phyloP scores from a whole-genome alignment of 1,140 invertebrate genomes.

The Neelides sp. region DNA sequence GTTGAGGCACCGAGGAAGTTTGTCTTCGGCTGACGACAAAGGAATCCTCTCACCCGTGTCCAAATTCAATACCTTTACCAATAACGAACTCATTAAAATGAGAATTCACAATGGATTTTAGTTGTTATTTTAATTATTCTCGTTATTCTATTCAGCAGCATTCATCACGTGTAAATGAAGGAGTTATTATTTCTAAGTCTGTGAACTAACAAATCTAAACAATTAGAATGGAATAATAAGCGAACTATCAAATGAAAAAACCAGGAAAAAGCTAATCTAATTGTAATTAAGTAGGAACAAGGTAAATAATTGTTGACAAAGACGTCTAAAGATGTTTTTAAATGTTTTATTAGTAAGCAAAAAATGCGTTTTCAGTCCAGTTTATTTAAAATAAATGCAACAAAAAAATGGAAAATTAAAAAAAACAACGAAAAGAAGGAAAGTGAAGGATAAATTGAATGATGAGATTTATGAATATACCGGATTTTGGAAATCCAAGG shows the following conservation, averaged over 20 bases:
- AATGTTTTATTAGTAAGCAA: too few relatives aligned
- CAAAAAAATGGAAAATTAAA: constrained; percentile 10
- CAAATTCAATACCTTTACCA: constrained; percentile 78
- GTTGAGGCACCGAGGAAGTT: constrained; percentile 77
- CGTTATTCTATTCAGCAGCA: too few relatives aligned
- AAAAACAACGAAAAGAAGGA: background rate
- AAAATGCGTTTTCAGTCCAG: too few relatives aligned
- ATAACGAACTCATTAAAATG: too few relatives aligned
- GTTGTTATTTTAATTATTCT: too few relatives aligned
- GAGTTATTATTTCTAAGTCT: too few relatives aligned
- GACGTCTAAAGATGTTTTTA: constrained; percentile 18
- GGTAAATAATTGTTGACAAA: constrained; percentile 19
- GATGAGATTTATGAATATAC: background rate
- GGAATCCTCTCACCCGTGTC: constrained; percentile 84
- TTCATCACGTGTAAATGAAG: too few relatives aligned
- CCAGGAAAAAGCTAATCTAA: constrained; percentile 10
- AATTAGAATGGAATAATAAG: too few relatives aligned
- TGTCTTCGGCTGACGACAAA: constrained; percentile 76
- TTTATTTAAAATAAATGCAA: constrained; percentile 6
- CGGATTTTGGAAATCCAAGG: too few relatives aligned
- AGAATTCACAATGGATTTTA: too few relatives aligned
- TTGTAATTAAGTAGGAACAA: constrained; percentile 11
- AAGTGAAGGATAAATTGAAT: background rate
- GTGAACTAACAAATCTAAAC: too few relatives aligned
- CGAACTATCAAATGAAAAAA: constrained; percentile 10